These are phyloP conservation scores for Podilymbus podiceps DNA, from an alignment of 2,113 vertebrate genomes.

Conservation along the genomic window DNA sequence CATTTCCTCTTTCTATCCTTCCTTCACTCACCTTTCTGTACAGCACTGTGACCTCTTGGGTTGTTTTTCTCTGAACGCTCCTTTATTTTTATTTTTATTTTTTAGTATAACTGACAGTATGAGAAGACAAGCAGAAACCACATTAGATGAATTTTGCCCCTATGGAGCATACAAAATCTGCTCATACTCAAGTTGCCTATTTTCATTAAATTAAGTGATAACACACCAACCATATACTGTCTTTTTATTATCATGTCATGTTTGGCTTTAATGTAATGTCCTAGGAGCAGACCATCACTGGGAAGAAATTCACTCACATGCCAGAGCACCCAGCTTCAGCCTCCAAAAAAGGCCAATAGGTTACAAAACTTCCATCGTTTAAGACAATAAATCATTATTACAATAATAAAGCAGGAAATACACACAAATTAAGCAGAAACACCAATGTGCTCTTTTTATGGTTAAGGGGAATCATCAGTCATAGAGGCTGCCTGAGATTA, in stretches of 20 bases:
- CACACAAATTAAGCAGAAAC: constrained; percentile 74
- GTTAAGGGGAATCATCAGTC: constrained; percentile 74
- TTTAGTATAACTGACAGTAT: background rate
- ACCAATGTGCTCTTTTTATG: constrained; percentile 62
- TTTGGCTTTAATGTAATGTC: background rate
- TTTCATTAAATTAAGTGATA: background rate
- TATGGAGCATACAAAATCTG: background rate
- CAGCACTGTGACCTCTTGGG: background rate
- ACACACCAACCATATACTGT: background rate
- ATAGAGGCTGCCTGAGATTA: constrained; percentile 72
- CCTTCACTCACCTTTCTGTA: constrained; percentile 21
- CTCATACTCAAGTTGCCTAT: background rate
- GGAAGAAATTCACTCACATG: constrained; percentile 19
- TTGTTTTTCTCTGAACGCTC: background rate
- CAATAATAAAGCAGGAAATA: constrained; percentile 74
- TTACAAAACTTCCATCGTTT: constrained; percentile 68
- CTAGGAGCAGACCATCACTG: background rate
- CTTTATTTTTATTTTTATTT: background rate
- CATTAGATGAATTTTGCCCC: background rate
- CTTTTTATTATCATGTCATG: background rate
- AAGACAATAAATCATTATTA: constrained; percentile 74
- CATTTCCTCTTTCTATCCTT: background rate
- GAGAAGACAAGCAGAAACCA: background rate
- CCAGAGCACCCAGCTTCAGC: background rate
- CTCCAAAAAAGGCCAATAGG: constrained; percentile 39